Base-by-base conservation (phyloP, 2,888 invertebrate species). In the Stenichneumon culpator region DNA sequence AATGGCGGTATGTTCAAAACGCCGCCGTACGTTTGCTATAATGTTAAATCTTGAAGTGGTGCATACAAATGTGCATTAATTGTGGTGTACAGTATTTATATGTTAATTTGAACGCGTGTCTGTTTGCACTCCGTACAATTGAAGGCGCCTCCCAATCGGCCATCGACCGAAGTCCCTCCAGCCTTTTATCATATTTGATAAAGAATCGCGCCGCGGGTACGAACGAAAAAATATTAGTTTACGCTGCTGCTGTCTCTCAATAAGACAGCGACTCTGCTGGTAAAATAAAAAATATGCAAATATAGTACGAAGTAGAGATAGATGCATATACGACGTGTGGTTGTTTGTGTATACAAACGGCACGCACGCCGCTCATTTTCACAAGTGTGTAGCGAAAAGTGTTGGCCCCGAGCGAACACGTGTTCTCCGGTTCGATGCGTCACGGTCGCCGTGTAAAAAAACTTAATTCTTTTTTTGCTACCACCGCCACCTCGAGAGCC, bases 341-440 rank as follows among this genome's bases (percentile, higher is more conserved):
- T 25, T 44, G 65, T 86, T 89, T 89, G 90, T 92, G 89, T 90
- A 92, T 87, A 89, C 88, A 88, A 89, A 87, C 88, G 89, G 91
- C 92, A 92, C 92, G 92, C 91, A 89, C 91, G 89, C 60, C 82
- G 86, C 74, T 82, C 73, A 79, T 90, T 90, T 90, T 92, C 90
- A 89, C 90, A 89, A 90, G 90, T 91, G 90, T 89, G 90, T 88
- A 87, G 86, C 87, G 88, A 88, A 89, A 88, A 88, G 87, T 88
- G 88, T 89, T 88, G 87, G 87, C 86, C 84, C 87, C 39, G 39
- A 6, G 82, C 65, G 87, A 89, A 92, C 90, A 92, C 91, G 91
- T 90, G 90, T 92, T 90, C 85, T 82, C 54, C 25, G 22, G 65
- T 44, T 65, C 68, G 79, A 80, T 68, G 67, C 50, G 79, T 82